Evolutionary conservation across 2,888 invertebrate species (phyloP).

Genomic region (Aromia moschata): DNA sequence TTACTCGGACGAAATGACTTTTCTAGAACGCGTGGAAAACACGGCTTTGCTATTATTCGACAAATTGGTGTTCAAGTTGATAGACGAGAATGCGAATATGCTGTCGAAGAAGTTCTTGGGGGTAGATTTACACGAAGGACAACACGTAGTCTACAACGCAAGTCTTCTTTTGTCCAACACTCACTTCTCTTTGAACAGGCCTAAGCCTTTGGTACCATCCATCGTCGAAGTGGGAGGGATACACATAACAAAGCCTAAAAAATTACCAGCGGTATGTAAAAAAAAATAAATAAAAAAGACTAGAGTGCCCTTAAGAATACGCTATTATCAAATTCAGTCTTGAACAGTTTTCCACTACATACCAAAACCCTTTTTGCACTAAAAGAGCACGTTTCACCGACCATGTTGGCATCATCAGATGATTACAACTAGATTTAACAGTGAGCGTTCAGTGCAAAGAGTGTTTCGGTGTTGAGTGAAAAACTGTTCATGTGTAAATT

Average conservation of each 20-base stretch:
- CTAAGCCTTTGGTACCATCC: constrained; percentile 62
- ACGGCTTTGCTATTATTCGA: constrained; percentile 43
- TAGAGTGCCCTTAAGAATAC: no score
- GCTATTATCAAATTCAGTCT: no score
- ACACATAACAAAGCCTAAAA: constrained; percentile 59
- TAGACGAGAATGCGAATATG: constrained; percentile 43
- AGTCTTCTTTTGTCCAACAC: constrained; percentile 65
- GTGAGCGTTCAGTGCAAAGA: no score
- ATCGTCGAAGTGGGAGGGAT: constrained; percentile 67
- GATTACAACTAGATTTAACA: no score
- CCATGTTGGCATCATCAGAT: no score
- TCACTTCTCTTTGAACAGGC: constrained; percentile 60
- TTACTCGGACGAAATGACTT: constrained; percentile 53
- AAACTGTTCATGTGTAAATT: no score
- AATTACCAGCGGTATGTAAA: constrained; percentile 45
- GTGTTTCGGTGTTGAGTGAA: no score
- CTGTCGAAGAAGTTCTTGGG: constrained; percentile 51
- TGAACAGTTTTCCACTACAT: no score
- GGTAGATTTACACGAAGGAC: constrained; percentile 51
- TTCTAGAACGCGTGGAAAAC: constrained; percentile 63
- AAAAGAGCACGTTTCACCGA: no score
- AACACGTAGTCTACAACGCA: constrained; percentile 61
- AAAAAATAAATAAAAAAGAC: no score
- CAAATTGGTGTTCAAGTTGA: constrained; percentile 43
- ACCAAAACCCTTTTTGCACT: no score